Evolutionary conservation across 1,140 invertebrate genomes (phyloP), one percentile per base, ranked within the genome.

Genomic region (Drosophila sulfurigaster): DNA sequence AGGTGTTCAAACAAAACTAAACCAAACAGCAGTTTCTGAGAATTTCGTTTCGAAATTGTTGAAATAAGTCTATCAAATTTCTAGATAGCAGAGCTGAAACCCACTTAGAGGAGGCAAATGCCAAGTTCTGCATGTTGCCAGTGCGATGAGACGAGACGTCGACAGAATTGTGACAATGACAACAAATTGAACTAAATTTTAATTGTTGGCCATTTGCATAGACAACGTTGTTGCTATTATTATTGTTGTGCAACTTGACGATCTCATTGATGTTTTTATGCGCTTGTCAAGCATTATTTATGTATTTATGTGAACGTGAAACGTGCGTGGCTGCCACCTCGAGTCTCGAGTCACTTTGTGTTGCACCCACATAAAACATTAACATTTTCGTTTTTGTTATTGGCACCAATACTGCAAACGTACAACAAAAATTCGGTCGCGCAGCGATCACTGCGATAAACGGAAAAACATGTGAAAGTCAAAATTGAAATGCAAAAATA

Each of bases 101-200:
- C 46, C 48, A 46, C 49, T 46, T 46, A 46, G 30, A 62, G 38
- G 4, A 32, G 35, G 1, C 52, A n/a, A 35, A 59, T 71, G 49
- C 56, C 65, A 68, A 75, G 30, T 48, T 64, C 66, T 79, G 54
- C 81, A 67, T 48, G 80, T 79, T 73, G 82, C 58, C n/a, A 57
- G 46, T 41, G 20, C 20, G 35, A 38, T 10, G 8, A 38, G 68
- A 86, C 52, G 58, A 49, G 65, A 52, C 65, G 75, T 35, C 63
- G 63, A 85, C 68, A 74, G 70, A 72, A 66, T 52, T 54, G 49
- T 69, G 72, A 69, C 74, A 81, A 51, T 63, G 81, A 74, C 63
- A 81, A 78, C 76, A 87, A 87, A 88, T 77, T 86, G 82, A 82
- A 87, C 83, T 65, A 74, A 60, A 88, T 87, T 87, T 83, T 88